phyloP scores from a whole-genome alignment of 2,797 vertebrate genomes.

The Pseudocheirus occidentalis region DNA sequence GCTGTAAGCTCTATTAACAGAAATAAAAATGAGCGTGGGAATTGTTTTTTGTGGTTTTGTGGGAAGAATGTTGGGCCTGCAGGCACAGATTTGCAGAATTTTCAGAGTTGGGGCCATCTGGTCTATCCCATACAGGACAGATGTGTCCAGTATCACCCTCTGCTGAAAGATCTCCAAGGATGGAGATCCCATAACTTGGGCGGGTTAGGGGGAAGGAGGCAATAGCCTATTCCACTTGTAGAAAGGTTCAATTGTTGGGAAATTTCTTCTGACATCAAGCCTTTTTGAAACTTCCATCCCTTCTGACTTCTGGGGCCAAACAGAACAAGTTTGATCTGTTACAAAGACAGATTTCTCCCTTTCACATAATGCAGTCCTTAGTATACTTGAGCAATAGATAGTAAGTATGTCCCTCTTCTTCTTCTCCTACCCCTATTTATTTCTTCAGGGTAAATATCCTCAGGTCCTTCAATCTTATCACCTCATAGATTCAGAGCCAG shows the following conservation, averaged over 20 bases:
- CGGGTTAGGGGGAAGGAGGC: accelerated
- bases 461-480: background rate
- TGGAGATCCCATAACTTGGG: background rate
- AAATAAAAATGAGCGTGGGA: background rate
- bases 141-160: background rate
- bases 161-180: background rate
- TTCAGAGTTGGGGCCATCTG: background rate
- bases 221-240: background rate
- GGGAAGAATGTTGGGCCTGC: background rate
- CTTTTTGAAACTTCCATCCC: background rate
- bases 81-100: background rate
- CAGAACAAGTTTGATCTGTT: background rate
- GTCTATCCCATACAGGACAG: background rate
- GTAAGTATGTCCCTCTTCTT: background rate
- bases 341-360: background rate
- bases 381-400: background rate
- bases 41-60: background rate
- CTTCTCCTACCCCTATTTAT: background rate
- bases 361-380: background rate
- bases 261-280: background rate
- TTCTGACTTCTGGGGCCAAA: background rate
- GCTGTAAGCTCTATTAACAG: too few relatives aligned
- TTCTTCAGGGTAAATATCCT: background rate
- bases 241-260: background rate
- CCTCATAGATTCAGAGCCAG: background rate